phyloP scores from a whole-genome alignment of 2,888 invertebrate species.

The Cantharis nigra region DNA sequence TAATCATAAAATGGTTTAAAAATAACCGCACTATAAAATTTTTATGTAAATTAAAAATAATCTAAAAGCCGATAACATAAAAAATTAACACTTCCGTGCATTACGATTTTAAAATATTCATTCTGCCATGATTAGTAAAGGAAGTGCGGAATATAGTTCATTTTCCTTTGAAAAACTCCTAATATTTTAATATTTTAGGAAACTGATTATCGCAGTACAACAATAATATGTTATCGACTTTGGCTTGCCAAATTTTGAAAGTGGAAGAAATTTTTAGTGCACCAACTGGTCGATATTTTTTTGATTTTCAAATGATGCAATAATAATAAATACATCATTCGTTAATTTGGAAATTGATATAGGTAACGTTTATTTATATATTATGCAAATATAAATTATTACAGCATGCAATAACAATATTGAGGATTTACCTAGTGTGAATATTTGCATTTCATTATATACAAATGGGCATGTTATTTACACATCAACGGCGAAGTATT shows the following conservation, averaged over 20 bases:
- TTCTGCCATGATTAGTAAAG: neutral
- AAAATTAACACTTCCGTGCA: neutral
- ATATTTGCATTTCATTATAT: constrained; percentile 3
- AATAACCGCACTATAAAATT: neutral
- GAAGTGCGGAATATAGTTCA: neutral
- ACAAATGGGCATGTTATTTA: constrained; percentile 1
- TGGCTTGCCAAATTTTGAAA: neutral
- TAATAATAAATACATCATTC: neutral
- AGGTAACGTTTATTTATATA: neutral
- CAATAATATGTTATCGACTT: neutral
- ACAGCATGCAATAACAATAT: constrained; percentile 2
- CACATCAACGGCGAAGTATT: constrained; percentile 1
- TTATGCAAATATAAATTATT: neutral
- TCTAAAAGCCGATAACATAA: neutral
- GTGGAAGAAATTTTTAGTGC: neutral
- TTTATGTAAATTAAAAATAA: neutral
- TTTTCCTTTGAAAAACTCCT: neutral
- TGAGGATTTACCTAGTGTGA: neutral
- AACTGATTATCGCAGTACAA: neutral
- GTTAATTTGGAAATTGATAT: neutral
- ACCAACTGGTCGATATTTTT: neutral
- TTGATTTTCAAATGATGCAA: neutral
- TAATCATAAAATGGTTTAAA: neutral
- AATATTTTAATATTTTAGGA: neutral
- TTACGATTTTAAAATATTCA: neutral